These are phyloP conservation scores for Artibeus jamaicensis DNA, from an alignment of 2,797 vertebrate genomes.

Conservation along the genomic window DNA sequence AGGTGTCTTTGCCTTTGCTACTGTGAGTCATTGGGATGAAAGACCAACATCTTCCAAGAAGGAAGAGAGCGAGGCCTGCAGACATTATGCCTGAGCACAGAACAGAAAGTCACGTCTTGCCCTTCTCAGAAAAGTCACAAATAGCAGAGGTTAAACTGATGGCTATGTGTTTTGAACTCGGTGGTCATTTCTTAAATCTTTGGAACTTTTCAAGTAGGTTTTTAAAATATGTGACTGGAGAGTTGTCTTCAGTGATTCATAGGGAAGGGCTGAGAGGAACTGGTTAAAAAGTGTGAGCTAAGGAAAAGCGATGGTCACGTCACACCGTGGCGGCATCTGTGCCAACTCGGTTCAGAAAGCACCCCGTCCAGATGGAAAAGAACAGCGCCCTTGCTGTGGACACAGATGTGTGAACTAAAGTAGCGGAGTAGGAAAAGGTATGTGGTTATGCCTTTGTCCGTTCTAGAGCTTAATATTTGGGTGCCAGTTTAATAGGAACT, in stretches of 20 bases:
- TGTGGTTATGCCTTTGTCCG: background rate
- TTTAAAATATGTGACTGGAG: conserved; percentile 20
- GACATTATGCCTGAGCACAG: conserved; percentile 40
- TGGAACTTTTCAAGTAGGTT: background rate
- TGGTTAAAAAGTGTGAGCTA: background rate
- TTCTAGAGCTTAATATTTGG: background rate
- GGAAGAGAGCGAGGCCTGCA: conserved; percentile 12
- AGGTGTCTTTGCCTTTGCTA: conserved; percentile 38
- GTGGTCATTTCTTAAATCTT: conserved; percentile 19
- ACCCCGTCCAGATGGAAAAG: background rate
- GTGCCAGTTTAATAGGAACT: background rate
- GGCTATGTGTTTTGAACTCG: conserved; percentile 56
- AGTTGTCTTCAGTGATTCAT: conserved; percentile 14
- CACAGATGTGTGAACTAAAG: background rate
- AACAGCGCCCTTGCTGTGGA: background rate
- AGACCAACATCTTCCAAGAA: conserved; percentile 38
- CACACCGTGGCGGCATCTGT: background rate
- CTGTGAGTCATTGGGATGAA: conserved; percentile 40
- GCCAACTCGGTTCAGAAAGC: background rate
- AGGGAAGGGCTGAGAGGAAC: background rate
- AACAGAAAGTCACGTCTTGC: conserved; percentile 23
- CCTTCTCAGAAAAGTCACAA: conserved; percentile 41
- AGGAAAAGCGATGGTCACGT: background rate
- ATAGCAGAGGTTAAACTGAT: conserved; percentile 37
- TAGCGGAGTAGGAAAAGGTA: background rate